phyloP scores from a whole-genome alignment of 1,140 invertebrate species.

The Drosophila navojoa region DNA sequence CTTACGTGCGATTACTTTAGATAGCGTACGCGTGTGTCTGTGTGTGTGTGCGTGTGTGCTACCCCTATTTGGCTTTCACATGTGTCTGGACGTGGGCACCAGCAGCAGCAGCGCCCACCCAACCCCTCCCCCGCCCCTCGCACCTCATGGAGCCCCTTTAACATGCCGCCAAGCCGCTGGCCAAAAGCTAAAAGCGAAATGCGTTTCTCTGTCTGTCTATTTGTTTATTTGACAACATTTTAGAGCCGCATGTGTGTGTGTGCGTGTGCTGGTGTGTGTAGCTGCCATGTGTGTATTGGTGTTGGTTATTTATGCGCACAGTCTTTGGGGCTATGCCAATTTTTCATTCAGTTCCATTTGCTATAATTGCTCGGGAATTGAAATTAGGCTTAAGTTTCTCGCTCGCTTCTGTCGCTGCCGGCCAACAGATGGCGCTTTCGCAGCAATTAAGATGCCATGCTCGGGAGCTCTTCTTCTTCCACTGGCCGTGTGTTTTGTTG shows the following conservation, averaged over 20 bases:
- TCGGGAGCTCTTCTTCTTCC: slow-evolving; percentile 19
- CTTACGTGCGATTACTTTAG: slow-evolving; percentile 79
- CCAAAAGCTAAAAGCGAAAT: slow-evolving; percentile 64
- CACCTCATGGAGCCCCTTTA: neutral
- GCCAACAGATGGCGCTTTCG: slow-evolving; percentile 38
- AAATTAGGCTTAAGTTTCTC: slow-evolving; percentile 26
- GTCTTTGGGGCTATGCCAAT: slow-evolving; percentile 24
- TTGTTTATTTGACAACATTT: slow-evolving; percentile 80
- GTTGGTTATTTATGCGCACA: slow-evolving; percentile 61
- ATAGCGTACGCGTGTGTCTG: slow-evolving; percentile 35
- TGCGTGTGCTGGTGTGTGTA: slow-evolving; percentile 19
- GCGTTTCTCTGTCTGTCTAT: slow-evolving; percentile 57
- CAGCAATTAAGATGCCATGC: slow-evolving; percentile 39
- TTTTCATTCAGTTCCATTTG: slow-evolving; percentile 28
- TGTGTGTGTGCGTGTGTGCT: slow-evolving; percentile 39
- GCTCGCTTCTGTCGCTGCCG: neutral
- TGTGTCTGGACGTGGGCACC: slow-evolving; percentile 58
- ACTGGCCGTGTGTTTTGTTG: slow-evolving; percentile 37
- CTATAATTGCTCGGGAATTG: slow-evolving; percentile 8
- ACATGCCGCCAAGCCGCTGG: slow-evolving; percentile 41
- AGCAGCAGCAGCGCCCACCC: no score
- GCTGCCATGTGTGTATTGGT: slow-evolving; percentile 22
- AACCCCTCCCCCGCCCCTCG: no score
- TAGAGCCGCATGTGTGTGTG: slow-evolving; percentile 39
- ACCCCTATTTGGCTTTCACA: slow-evolving; percentile 75